These are phyloP conservation scores for Leptinotarsa texana DNA, from an alignment of 1,140 invertebrate genomes.

Conservation along the genomic window DNA sequence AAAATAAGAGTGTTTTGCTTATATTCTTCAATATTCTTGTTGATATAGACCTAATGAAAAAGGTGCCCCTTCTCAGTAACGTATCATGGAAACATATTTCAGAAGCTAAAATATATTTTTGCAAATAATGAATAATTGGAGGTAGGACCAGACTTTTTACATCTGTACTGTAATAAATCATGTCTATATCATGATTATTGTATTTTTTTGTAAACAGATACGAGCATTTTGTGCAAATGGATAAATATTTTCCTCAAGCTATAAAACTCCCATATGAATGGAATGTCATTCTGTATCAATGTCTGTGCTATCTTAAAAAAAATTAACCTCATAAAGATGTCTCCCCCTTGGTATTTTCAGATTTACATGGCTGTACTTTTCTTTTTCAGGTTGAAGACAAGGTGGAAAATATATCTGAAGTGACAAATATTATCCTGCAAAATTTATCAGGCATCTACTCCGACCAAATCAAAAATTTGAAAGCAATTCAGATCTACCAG, in stretches of 20 bases:
- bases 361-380: neutral
- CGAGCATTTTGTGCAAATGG: neutral
- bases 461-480: constrained; percentile 37
- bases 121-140: neutral
- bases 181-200: too few relatives aligned
- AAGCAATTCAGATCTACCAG: constrained; percentile 36
- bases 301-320: neutral
- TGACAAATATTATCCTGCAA: constrained; percentile 38
- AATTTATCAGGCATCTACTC: constrained; percentile 40
- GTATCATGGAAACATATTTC: neutral
- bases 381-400: constrained; percentile 33
- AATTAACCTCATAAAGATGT: neutral
- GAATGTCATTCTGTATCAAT: neutral
- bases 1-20: neutral
- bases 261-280: neutral
- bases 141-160: neutral
- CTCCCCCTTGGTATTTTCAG: neutral
- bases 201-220: too few relatives aligned
- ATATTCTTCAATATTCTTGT: constrained; percentile 10
- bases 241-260: neutral
- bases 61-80: neutral
- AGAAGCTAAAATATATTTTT: neutral
- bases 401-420: constrained; percentile 35
- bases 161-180: too few relatives aligned
- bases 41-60: neutral